Evolutionary conservation across 2,797 vertebrate species (phyloP).

Genomic region (Sebastes taczanowskii): DNA sequence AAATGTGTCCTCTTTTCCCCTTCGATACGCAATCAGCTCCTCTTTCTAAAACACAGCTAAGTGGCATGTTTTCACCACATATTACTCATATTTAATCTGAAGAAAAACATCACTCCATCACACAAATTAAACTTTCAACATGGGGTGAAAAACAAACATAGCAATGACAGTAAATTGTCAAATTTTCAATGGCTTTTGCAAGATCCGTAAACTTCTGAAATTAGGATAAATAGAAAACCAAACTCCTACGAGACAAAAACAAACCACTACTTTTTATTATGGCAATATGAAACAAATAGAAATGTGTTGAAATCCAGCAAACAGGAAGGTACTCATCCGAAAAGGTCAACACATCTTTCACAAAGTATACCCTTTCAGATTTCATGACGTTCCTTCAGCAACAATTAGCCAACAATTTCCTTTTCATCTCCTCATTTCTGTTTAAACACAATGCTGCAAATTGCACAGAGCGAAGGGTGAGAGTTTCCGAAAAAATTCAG

Average conservation of each 20-base stretch:
- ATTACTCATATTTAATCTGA: neutral
- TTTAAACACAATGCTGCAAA: neutral
- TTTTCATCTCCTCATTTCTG: neutral
- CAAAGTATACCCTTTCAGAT: neutral
- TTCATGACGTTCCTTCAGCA: neutral
- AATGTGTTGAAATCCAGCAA: neutral
- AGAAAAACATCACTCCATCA: neutral
- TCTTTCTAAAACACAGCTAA: neutral
- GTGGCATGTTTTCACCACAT: neutral
- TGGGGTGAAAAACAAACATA: neutral
- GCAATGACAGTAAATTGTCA: neutral
- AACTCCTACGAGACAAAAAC: slow-evolving; percentile 8
- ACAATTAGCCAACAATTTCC: neutral
- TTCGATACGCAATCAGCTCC: neutral
- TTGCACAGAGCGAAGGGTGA: neutral
- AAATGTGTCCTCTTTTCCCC: neutral
- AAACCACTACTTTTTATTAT: neutral
- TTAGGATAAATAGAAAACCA: neutral
- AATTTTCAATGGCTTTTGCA: neutral
- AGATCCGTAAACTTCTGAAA: slow-evolving; percentile 22
- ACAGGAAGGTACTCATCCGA: neutral
- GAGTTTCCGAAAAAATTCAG: neutral
- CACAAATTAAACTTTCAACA: neutral
- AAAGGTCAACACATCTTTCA: neutral
- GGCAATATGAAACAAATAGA: neutral